These are phyloP conservation scores for Polietes domitor DNA, from an alignment of 2,888 invertebrate species.

Conservation along the genomic window DNA sequence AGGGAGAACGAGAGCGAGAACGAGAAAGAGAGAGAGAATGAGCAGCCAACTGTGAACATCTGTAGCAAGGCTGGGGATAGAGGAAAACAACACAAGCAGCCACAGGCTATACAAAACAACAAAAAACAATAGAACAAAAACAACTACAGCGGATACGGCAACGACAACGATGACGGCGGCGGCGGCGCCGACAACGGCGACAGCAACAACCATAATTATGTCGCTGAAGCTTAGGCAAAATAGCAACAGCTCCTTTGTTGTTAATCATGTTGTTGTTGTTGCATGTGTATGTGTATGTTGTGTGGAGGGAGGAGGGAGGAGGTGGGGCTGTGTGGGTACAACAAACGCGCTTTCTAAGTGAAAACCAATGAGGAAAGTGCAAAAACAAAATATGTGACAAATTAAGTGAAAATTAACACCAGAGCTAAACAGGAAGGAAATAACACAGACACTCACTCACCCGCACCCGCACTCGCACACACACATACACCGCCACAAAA, in stretches of 20 bases:
- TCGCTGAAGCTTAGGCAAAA: neutral
- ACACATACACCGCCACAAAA: neutral
- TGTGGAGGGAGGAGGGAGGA: too few species aligned
- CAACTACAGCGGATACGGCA: too few species aligned
- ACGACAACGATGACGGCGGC: neutral
- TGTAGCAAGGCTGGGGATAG: too few species aligned
- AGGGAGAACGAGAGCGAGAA: neutral
- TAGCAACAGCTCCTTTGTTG: conserved; percentile 2
- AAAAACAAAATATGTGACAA: conserved; percentile 44
- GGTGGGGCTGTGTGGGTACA: neutral
- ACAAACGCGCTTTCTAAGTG: neutral
- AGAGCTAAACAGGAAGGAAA: conserved; percentile 34
- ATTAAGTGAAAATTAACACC: conserved; percentile 62
- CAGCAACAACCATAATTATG: conserved; percentile 22
- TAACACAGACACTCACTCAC: neutral
- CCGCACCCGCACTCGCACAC: neutral
- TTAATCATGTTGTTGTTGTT: neutral
- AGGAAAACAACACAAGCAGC: too few species aligned
- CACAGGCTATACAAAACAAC: neutral
- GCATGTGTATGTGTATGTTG: too few species aligned
- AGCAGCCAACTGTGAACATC: neutral
- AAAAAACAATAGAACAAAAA: neutral
- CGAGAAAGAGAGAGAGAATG: neutral
- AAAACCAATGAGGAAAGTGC: neutral
- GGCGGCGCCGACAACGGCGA: neutral